phyloP scores from a whole-genome alignment of 2,797 vertebrate species.

The Neosalanx taihuensis region DNA sequence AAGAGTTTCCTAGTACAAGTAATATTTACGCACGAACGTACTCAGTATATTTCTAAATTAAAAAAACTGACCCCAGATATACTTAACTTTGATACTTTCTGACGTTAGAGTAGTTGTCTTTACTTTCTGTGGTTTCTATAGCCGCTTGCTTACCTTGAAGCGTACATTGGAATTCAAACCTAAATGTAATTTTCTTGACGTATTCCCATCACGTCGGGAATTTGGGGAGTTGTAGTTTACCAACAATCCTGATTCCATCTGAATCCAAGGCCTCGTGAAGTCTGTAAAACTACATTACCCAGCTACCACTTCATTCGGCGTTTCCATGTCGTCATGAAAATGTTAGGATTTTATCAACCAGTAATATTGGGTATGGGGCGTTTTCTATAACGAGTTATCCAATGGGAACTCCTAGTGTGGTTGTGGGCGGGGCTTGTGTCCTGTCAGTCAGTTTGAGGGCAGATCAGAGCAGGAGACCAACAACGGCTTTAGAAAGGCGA shows the following conservation, averaged over 20 bases:
- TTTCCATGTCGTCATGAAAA: conserved; percentile 38
- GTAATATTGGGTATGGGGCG: conserved; percentile 42
- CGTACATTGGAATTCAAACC: neutral
- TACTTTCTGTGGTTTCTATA: neutral
- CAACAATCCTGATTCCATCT: conserved; percentile 11
- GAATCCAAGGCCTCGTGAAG: conserved; percentile 1
- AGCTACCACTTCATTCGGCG: conserved; percentile 24
- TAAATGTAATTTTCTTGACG: neutral
- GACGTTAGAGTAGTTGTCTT: neutral
- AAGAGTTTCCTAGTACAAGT: neutral
- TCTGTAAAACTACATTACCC: conserved; percentile 42
- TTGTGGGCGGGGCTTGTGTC: conserved; percentile 47
- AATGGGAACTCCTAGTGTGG: conserved; percentile 39
- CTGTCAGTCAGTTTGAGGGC: conserved; percentile 63
- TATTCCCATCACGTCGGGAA: neutral
- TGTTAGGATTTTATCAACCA: conserved; percentile 49
- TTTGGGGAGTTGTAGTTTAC: conserved; percentile 68
- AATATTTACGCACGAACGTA: neutral
- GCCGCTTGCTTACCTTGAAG: neutral
- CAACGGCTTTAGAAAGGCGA: conserved; percentile 42
- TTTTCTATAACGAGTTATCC: conserved; percentile 25
- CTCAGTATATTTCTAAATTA: neutral
- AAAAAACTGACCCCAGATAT: neutral
- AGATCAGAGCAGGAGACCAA: conserved; percentile 46
- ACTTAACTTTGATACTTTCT: neutral